A percentile compares a stretch with the other conserved stretches of the same genome.
Evolutionary conservation across 2,113 vertebrate species (phyloP).

Genomic region (Cheirogaleus medius): DNA sequence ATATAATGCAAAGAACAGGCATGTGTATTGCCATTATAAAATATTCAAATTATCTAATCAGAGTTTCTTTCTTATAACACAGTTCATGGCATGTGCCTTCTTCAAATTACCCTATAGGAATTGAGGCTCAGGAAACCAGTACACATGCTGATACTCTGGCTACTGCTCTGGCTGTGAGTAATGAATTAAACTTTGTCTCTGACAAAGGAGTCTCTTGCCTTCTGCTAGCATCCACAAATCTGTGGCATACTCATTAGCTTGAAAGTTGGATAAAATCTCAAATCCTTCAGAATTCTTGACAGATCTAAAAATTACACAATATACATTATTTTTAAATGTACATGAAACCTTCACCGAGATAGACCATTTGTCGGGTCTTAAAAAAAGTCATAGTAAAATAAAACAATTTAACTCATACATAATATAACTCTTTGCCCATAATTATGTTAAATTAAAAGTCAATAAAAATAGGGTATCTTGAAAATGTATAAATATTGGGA

Average conservation of each 20-base stretch:
- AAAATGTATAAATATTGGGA: neutral
- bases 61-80: neutral
- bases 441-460: neutral
- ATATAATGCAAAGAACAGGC: neutral
- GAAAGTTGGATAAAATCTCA: neutral
- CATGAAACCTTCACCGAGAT: neutral
- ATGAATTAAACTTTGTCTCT: neutral
- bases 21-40: neutral
- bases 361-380: neutral
- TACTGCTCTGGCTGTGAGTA: neutral
- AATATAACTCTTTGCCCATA: neutral
- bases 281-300: neutral
- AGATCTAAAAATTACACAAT: neutral
- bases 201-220: neutral
- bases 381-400: neutral
- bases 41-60: neutral
- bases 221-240: neutral
- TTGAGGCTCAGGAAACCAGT: neutral
- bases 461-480: neutral
- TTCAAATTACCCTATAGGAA: neutral
- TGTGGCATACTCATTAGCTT: neutral
- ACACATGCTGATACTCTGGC: neutral
- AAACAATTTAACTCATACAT: neutral
- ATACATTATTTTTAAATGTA: neutral
- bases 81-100: neutral